These are phyloP conservation scores for Channa argus DNA, from an alignment of 2,113 vertebrate species.

Conservation along the genomic window DNA sequence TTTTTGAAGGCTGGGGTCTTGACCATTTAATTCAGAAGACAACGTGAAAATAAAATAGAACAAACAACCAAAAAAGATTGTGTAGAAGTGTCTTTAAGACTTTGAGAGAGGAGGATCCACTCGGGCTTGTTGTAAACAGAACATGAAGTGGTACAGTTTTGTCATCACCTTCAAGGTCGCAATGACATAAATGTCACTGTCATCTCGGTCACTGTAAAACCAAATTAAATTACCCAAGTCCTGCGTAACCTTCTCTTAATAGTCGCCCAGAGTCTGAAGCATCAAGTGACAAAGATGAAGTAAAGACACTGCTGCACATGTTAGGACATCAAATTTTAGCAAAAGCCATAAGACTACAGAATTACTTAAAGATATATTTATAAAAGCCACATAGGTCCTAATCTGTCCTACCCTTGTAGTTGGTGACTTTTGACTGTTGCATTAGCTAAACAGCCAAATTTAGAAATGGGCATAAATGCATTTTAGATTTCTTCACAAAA, in stretches of 20 bases:
- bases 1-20: too few species aligned
- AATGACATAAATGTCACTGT: not conserved
- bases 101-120: not conserved
- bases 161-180: conserved; percentile 11
- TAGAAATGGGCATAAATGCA: too few species aligned
- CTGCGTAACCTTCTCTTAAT: not conserved
- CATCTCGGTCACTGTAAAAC: not conserved
- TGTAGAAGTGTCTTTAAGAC: not conserved
- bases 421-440: too few species aligned
- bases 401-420: too few species aligned
- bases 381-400: too few species aligned
- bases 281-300: conserved; percentile 1
- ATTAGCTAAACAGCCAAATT: too few species aligned
- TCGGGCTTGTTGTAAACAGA: conserved; percentile 1
- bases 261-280: not conserved
- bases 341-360: not conserved
- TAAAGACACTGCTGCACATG: not conserved
- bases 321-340: not conserved
- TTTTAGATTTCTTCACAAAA: too few species aligned
- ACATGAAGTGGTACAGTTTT: not conserved
- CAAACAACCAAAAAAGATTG: not conserved
- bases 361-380: too few species aligned
- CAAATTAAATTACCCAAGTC: conserved; percentile 12
- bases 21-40: too few species aligned
- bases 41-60: too few species aligned